phyloP scores from a whole-genome alignment of 2,113 vertebrate species.

The Silurus meridionalis region DNA sequence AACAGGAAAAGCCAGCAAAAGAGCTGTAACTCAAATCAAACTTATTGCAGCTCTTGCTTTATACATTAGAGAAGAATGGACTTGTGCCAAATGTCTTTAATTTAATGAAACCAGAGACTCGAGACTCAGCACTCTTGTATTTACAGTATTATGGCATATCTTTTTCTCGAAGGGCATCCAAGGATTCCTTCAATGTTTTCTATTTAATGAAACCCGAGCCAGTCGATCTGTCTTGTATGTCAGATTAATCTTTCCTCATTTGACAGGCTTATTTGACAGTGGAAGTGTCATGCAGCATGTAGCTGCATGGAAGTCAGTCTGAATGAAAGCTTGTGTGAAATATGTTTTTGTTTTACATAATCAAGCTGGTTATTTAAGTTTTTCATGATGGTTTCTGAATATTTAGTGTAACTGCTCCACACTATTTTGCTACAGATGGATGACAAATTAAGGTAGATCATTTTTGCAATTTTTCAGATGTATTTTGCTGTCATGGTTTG shows the following conservation, averaged over 20 bases:
- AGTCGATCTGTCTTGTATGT: constrained; percentile 34
- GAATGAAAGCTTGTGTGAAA: constrained; percentile 6
- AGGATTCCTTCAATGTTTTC: constrained; percentile 12
- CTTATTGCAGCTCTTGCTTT: background rate
- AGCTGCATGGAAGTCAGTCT: constrained; percentile 11
- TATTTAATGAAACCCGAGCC: constrained; percentile 43
- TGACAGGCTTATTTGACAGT: constrained; percentile 36
- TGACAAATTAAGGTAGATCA: background rate
- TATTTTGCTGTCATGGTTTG: background rate
- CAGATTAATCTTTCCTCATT: constrained; percentile 29
- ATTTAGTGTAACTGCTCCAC: background rate
- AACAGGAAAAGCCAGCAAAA: constrained; percentile 19
- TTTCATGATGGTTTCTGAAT: background rate
- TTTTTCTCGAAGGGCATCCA: constrained; percentile 7
- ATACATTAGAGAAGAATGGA: constrained; percentile 6
- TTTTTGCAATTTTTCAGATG: background rate
- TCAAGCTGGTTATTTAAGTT: constrained; percentile 17
- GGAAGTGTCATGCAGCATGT: constrained; percentile 25
- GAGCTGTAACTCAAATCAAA: background rate
- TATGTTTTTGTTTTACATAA: background rate
- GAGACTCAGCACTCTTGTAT: constrained; percentile 2
- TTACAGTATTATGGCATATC: background rate
- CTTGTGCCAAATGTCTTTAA: background rate
- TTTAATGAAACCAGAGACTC: constrained; percentile 10
- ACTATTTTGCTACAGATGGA: background rate